These are phyloP conservation scores for Limenitis camilla DNA, from an alignment of 2,888 invertebrate genomes.

Conservation along the genomic window DNA sequence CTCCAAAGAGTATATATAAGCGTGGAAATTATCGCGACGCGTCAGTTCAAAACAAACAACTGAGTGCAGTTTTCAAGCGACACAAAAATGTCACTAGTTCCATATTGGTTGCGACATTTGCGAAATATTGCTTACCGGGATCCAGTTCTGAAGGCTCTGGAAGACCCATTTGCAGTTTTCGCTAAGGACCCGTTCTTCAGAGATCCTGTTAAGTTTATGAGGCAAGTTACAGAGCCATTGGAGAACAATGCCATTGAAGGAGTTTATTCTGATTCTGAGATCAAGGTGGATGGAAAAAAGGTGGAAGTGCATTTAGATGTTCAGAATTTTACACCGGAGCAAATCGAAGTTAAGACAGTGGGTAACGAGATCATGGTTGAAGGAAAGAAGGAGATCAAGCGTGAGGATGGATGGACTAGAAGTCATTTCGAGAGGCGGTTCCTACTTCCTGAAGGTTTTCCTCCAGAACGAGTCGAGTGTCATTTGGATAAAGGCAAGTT, in stretches of 20 bases:
- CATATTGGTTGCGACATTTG: constrained; percentile 64
- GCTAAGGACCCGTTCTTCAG: constrained; percentile 59
- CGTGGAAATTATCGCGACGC: constrained; percentile 22
- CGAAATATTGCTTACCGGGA: constrained; percentile 53
- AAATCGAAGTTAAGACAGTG: constrained; percentile 84
- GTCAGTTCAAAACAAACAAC: constrained; percentile 37
- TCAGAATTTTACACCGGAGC: constrained; percentile 84
- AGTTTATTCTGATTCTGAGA: constrained; percentile 70
- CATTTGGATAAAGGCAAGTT: constrained; percentile 85
- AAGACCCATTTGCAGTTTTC: constrained; percentile 53
- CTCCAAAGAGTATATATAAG: constrained; percentile 50
- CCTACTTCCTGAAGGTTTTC: constrained; percentile 82
- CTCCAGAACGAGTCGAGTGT: constrained; percentile 82
- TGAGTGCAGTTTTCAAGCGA: constrained; percentile 18
- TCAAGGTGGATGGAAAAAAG: constrained; percentile 77
- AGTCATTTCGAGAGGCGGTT: constrained; percentile 86
- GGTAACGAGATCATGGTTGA: constrained; percentile 83
- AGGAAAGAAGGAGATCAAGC: constrained; percentile 84
- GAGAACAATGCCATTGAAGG: constrained; percentile 59
- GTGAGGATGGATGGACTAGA: constrained; percentile 83
- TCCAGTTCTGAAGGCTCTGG: constrained; percentile 45
- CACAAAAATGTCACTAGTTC: constrained; percentile 55
- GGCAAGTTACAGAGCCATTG: constrained; percentile 38
- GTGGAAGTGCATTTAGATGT: constrained; percentile 84
- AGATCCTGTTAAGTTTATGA: constrained; percentile 52